A percentile compares a stretch with the other conserved stretches of the same genome.
Evolutionary conservation across 2,888 invertebrate genomes (phyloP).

Genomic region (Rhodophaea formosa): DNA sequence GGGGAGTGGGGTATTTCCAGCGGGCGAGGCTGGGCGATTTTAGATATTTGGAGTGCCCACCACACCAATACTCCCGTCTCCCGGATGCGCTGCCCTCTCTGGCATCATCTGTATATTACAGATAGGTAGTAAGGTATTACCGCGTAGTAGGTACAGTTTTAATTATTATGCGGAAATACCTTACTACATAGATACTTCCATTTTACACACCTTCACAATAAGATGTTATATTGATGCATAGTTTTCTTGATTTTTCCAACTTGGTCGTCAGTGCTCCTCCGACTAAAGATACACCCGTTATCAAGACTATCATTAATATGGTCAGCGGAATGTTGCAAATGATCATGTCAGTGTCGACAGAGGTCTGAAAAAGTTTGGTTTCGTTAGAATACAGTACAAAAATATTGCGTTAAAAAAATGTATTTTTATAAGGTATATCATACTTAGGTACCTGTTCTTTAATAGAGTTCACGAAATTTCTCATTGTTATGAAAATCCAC

Average conservation of each 20-base stretch:
- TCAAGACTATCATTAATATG: constrained; percentile 26
- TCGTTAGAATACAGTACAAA: not conserved
- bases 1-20: no score
- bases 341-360: not conserved
- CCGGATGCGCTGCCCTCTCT: no score
- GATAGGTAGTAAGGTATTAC: no score
- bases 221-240: constrained; percentile 43
- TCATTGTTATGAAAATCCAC: constrained; percentile 48
- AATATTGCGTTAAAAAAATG: no score
- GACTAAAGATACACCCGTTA: constrained; percentile 39
- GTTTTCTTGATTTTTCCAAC: constrained; percentile 39
- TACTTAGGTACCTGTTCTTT: constrained; percentile 44
- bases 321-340: not conserved
- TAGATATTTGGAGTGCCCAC: no score
- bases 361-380: not conserved
- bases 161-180: no score
- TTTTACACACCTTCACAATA: constrained; percentile 38
- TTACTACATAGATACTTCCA: not conserved
- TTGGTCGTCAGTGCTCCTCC: constrained; percentile 38
- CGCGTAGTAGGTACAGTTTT: no score
- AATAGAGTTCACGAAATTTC: constrained; percentile 45
- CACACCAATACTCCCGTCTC: no score
- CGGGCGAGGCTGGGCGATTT: no score
- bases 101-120: no score
- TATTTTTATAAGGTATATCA: no score